phyloP scores from a whole-genome alignment of 2,888 invertebrate genomes.

The Ariolimax columbianus region DNA sequence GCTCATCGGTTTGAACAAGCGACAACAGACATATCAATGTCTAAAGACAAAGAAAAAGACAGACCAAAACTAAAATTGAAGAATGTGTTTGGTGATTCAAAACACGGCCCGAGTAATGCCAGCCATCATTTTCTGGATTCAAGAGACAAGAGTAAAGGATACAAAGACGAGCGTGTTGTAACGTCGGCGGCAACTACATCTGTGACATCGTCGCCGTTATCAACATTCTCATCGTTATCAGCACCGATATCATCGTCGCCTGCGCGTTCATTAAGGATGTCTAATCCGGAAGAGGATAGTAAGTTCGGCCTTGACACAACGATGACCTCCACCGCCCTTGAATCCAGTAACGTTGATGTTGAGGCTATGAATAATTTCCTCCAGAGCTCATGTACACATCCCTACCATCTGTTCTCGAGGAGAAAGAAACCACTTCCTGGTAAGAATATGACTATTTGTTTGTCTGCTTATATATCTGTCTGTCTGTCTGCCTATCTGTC shows the following conservation, averaged over 20 bases:
- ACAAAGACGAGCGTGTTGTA: neutral
- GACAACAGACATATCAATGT: neutral
- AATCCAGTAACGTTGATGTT: slow-evolving; percentile 41
- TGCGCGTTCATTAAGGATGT: slow-evolving; percentile 11
- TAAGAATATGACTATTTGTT: neutral
- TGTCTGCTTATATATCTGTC: neutral
- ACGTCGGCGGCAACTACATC: neutral
- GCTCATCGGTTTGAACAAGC: slow-evolving; percentile 32
- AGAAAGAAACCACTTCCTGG: slow-evolving; percentile 47
- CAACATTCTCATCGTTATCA: neutral
- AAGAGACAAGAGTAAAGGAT: neutral
- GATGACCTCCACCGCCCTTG: slow-evolving; percentile 27
- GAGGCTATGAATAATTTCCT: slow-evolving; percentile 44
- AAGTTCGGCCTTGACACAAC: neutral
- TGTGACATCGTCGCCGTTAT: neutral
- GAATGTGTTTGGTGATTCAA: slow-evolving; percentile 16
- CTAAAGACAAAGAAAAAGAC: slow-evolving; percentile 21
- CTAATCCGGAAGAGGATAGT: slow-evolving; percentile 40
- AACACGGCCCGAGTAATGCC: neutral
- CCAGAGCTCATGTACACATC: slow-evolving; percentile 36
- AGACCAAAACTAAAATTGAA: slow-evolving; percentile 12
- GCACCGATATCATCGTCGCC: neutral
- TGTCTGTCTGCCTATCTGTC: too few relatives aligned
- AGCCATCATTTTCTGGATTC: neutral
- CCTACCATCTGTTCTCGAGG: slow-evolving; percentile 47